Percentiles rank a stretch among this genome's conserved stretches.
Evolutionary conservation across 2,888 invertebrate species (phyloP).

Genomic region (Apotomis turbidana): DNA sequence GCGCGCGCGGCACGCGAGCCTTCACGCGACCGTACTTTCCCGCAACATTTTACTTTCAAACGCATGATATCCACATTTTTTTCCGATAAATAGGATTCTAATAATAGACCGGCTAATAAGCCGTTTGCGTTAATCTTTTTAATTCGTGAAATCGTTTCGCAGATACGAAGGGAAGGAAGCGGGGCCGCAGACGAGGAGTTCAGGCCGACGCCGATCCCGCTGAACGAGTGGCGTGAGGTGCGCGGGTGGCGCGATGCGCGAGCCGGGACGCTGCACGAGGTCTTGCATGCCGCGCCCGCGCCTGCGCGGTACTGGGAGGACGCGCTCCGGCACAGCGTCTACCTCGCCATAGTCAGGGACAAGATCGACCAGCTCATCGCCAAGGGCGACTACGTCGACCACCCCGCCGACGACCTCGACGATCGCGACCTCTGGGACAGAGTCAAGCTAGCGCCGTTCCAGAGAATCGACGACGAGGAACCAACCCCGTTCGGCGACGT

Average conservation of each 20-base stretch:
- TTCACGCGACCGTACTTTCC: slow-evolving; percentile 68
- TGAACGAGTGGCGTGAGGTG: slow-evolving; percentile 66
- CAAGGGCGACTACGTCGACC: slow-evolving; percentile 61
- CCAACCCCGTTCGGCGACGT: slow-evolving; percentile 85
- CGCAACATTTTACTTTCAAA: slow-evolving; percentile 81
- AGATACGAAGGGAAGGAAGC: slow-evolving; percentile 66
- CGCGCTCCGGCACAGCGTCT: slow-evolving; percentile 87
- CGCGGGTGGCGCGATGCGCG: slow-evolving; percentile 52
- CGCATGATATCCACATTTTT: slow-evolving; percentile 69
- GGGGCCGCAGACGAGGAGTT: slow-evolving; percentile 64
- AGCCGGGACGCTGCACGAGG: slow-evolving; percentile 62
- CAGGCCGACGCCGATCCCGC: slow-evolving; percentile 75
- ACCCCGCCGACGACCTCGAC: slow-evolving; percentile 64
- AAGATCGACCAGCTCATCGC: slow-evolving; percentile 80
- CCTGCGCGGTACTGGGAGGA: slow-evolving; percentile 86
- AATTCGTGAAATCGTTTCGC: slow-evolving; percentile 52
- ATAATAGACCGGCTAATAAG: slow-evolving; percentile 46
- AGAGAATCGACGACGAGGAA: slow-evolving; percentile 66
- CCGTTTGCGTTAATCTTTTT: slow-evolving; percentile 42
- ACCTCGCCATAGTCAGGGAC: slow-evolving; percentile 85
- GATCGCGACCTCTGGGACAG: slow-evolving; percentile 79
- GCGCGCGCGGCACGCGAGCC: slow-evolving; percentile 62
- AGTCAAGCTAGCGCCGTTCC: slow-evolving; percentile 76
- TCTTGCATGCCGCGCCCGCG: slow-evolving; percentile 62
- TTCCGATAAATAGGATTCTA: slow-evolving; percentile 49